Evolutionary conservation across 2,888 invertebrate species (phyloP).

Genomic region (Glaucopsyche alexis): DNA sequence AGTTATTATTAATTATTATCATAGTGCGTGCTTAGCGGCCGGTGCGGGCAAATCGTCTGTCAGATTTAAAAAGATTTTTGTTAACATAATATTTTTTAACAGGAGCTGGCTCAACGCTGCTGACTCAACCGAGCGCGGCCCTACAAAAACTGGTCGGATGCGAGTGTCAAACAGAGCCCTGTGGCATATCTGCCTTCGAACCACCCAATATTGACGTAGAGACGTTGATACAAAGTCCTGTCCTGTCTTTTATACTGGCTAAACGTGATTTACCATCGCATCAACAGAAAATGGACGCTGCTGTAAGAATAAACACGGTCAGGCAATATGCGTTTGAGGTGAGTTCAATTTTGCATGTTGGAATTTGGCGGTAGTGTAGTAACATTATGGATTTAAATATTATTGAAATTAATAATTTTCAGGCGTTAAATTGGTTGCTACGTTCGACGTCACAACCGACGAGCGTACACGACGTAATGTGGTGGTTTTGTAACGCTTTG

Average conservation of each 20-base stretch:
- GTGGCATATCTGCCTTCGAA: slow-evolving; percentile 63
- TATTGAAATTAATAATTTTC: slow-evolving; percentile 17
- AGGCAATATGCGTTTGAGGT: slow-evolving; percentile 94
- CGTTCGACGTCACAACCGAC: slow-evolving; percentile 94
- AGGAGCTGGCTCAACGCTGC: slow-evolving; percentile 87
- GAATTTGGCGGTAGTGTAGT: too few relatives aligned
- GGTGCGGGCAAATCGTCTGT: too few relatives aligned
- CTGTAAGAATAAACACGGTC: slow-evolving; percentile 88
- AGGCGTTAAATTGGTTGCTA: slow-evolving; percentile 96
- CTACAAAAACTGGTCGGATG: slow-evolving; percentile 86
- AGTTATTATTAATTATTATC: too few relatives aligned
- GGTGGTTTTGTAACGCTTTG: slow-evolving; percentile 96
- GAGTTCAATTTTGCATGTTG: slow-evolving; percentile 30
- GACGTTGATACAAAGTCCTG: slow-evolving; percentile 87
- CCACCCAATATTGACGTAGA: slow-evolving; percentile 69
- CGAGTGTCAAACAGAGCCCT: slow-evolving; percentile 47
- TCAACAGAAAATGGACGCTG: slow-evolving; percentile 92
- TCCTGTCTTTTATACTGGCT: slow-evolving; percentile 91
- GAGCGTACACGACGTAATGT: slow-evolving; percentile 95
- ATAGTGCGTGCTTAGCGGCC: too few relatives aligned
- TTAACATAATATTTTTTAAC: slow-evolving; percentile 29
- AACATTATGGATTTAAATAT: too few relatives aligned
- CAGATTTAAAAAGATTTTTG: background rate
- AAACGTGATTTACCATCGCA: slow-evolving; percentile 92
- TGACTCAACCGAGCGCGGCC: slow-evolving; percentile 94